Base-by-base conservation (phyloP, 2,888 invertebrate genomes). In the Scaptomyza cyrtandrae region DNA sequence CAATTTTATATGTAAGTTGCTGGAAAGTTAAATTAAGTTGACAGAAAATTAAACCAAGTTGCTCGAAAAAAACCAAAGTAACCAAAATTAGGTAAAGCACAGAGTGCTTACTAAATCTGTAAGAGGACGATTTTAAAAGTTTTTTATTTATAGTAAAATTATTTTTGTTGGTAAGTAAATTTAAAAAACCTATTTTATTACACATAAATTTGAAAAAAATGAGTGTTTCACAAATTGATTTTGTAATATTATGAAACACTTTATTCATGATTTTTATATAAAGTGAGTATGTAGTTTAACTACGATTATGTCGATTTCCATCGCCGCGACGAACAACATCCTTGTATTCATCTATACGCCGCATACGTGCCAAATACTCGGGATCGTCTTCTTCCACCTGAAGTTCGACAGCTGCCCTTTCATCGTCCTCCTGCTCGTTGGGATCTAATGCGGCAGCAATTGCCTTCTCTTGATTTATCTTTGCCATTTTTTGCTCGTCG, bases 311-410 rank as follows among this genome's bases (percentile, higher is more conserved):
- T 53, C 97, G 93, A 92, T 98, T 98, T 48, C 98, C 98, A 95
- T 96, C 97, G 11, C 98, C 98, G 64, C 97, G 94, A 64, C 96
- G 94, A 88, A 97, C 96, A 13, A 95, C 95, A 92, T 98, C 98
- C 90, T 97, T 97, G 90, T 95, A 97, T 75, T 98, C 98, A 92
- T 98, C 98, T 94, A 95, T 95, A 61, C 93, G 94, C 27, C 97
- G 94, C 85, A 94, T 93, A 58, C 94, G 93, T 35, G 92, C 94
- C 66, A 96, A 90, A 83, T 94, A 93, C 58, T 95, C 95, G 0
- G 94, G 93, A 91, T 98, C 96, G 72, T 98, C 97, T 0, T 92
- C 92, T 82, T 98, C 97, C 1, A 93, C 93, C 71, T 94, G 91
- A 7, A 91, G 91, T 81, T 97, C 96, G 88, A 82, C 71, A 2